Evolutionary conservation across 1,140 invertebrate species (phyloP).

Genomic region (Patella vulgata): DNA sequence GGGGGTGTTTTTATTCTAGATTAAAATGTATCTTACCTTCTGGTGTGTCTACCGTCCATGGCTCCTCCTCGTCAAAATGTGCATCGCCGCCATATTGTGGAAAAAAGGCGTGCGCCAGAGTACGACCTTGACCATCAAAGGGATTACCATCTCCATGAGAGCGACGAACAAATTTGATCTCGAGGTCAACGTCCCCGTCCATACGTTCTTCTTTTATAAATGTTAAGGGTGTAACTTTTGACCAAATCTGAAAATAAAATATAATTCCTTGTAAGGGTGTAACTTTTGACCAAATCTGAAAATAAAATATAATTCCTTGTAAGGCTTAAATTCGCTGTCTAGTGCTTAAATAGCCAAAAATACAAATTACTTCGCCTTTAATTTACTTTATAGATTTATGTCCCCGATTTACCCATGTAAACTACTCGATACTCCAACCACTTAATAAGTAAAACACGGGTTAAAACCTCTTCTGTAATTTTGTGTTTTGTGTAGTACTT

Average conservation of each 20-base stretch:
- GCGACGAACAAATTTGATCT: slow-evolving; percentile 52
- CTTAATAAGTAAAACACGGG: too few species aligned
- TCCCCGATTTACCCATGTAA: too few species aligned
- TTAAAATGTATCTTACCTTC: slow-evolving; percentile 49
- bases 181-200: slow-evolving; percentile 51
- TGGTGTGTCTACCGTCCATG: slow-evolving; percentile 54
- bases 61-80: slow-evolving; percentile 65
- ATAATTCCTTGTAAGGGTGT: slow-evolving; percentile 53
- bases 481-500: too few species aligned
- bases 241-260: slow-evolving; percentile 50
- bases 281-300: slow-evolving; percentile 56
- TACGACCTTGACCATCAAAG: slow-evolving; percentile 62
- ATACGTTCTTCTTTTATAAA: slow-evolving; percentile 36
- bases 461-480: too few species aligned
- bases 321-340: slow-evolving; percentile 25
- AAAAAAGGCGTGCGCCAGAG: slow-evolving; percentile 66
- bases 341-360: background rate
- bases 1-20: too few species aligned
- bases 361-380: too few species aligned
- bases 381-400: too few species aligned
- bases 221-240: slow-evolving; percentile 51
- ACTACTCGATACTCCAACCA: too few species aligned
- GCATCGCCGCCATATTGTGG: slow-evolving; percentile 82
- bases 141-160: slow-evolving; percentile 60
- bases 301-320: slow-evolving; percentile 11